Base-by-base conservation (phyloP, 1,140 invertebrate genomes). In the Drosophila sturtevanti region DNA sequence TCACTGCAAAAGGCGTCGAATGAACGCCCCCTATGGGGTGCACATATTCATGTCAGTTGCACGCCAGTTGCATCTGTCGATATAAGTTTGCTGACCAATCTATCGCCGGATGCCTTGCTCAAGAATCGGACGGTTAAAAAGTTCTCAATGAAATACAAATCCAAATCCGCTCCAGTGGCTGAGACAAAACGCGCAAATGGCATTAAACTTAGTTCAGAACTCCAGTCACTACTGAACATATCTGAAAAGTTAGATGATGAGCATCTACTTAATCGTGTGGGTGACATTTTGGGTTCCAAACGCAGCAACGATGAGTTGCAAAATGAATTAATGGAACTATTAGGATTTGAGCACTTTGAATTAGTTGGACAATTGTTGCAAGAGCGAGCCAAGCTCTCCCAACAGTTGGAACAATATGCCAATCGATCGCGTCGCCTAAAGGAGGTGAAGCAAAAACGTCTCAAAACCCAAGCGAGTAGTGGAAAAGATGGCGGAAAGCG, bases 341-440 rank as follows among this genome's bases (percentile, higher is more conserved):
- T 93, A 97, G 62, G 98, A 5, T 98, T 96, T 92, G 96, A 98
- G 78, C 93, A 96, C 77, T 96, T 99, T 91, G 96, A 97, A 80
- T 93, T 98, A 38, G 96, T 98, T 54, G 94, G 95, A 81, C 94
- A 95, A 52, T 92, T 98, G 56, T 93, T 99, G 7, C 93, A 95
- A 81, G 94, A 98, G 91, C 93, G 96, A 66, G 90, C 93, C 16
- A 93, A 93, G 48, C 94, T 96, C 34, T 89, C 93, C 4, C 91
- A 93, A 12, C 79, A 94, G 89, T 65, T 82, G 92, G 72, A 92
- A 64, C 72, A 92, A 72, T 77, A 79, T 37, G 77, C 87, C 72
- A 80, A 79, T 27, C 65, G 81, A 73, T 77, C 91, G 68, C 90
- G 92, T 59, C 90, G 77, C 5, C 59, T 81, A 7, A 81, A 89